phyloP scores from a whole-genome alignment of 2,888 invertebrate genomes.

The Cepaea hortensis region DNA sequence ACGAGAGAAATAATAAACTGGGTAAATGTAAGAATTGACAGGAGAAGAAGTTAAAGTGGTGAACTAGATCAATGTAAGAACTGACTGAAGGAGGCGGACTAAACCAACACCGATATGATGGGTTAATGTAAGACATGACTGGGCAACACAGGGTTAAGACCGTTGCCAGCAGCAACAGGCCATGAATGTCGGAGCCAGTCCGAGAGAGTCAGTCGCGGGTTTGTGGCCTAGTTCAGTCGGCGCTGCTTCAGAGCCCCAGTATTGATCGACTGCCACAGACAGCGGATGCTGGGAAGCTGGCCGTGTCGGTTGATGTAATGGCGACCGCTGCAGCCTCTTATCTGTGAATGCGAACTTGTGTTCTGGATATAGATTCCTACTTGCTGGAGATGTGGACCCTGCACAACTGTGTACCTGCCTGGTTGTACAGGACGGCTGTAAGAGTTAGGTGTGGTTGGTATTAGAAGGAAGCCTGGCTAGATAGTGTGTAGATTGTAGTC shows the following conservation, averaged over 20 bases:
- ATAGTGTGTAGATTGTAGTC: too few relatives aligned
- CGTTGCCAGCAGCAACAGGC: constrained; percentile 9
- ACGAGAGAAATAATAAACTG: too few relatives aligned
- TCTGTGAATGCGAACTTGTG: neutral
- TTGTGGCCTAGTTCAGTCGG: neutral
- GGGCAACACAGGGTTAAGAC: neutral
- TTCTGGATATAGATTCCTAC: neutral
- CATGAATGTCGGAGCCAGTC: neutral
- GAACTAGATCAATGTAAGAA: too few relatives aligned
- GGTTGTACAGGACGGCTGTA: too few relatives aligned
- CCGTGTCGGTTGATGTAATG: neutral
- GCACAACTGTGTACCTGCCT: neutral
- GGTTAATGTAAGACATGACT: too few relatives aligned
- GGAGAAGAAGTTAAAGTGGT: too few relatives aligned
- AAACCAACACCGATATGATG: too few relatives aligned
- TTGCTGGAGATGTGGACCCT: neutral
- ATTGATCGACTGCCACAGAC: neutral
- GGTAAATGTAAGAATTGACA: too few relatives aligned
- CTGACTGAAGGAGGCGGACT: too few relatives aligned
- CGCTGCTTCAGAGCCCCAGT: constrained; percentile 1
- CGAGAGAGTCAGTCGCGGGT: neutral
- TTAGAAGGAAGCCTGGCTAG: too few relatives aligned
- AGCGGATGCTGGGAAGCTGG: neutral
- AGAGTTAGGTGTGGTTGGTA: too few relatives aligned
- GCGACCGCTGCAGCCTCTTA: neutral